Evolutionary conservation across 2,888 invertebrate genomes (phyloP).

Genomic region (Apantesis nais): DNA sequence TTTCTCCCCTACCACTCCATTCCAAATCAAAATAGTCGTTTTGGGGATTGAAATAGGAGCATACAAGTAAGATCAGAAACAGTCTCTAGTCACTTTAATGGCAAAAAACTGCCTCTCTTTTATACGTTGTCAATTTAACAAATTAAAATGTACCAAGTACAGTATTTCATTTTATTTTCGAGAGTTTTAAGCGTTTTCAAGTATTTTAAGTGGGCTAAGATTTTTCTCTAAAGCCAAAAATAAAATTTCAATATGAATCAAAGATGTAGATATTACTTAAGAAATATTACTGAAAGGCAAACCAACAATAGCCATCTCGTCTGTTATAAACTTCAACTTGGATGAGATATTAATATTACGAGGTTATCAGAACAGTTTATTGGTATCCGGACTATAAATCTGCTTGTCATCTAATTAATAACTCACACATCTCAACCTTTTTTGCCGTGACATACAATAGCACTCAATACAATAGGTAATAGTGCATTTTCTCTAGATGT

Average conservation of each 20-base stretch:
- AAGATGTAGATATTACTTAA: background rate
- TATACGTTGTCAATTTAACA: too few species aligned
- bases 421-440: background rate
- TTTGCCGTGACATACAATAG: background rate
- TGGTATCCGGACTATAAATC: background rate
- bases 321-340: background rate
- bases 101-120: too few species aligned
- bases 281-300: background rate
- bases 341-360: background rate
- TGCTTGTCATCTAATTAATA: background rate
- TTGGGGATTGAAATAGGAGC: too few species aligned
- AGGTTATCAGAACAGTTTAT: background rate
- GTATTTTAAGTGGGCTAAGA: too few species aligned
- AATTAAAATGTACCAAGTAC: too few species aligned
- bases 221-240: background rate
- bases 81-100: too few species aligned
- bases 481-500: constrained; percentile 19
- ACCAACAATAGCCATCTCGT: background rate
- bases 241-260: background rate
- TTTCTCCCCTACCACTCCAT: background rate
- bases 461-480: constrained; percentile 5
- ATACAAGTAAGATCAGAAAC: too few species aligned
- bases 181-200: too few species aligned
- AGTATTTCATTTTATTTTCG: too few species aligned
- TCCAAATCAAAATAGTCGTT: background rate